Evolutionary conservation across 2,888 invertebrate species (phyloP).

Genomic region (Norana najaformis): DNA sequence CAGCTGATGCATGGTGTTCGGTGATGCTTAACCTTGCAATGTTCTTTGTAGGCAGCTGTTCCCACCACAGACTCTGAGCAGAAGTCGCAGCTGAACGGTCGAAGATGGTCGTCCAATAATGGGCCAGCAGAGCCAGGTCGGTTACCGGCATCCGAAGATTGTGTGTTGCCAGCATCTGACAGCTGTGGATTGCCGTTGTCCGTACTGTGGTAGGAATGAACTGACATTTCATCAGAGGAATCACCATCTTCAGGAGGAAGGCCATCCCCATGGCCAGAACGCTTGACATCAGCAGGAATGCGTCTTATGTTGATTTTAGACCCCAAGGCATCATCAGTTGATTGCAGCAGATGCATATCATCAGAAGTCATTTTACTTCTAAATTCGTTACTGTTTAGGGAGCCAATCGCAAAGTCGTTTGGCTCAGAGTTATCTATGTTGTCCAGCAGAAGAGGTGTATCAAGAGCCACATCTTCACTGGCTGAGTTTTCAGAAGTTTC

Average conservation of each 20-base stretch:
- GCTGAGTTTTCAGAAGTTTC: slow-evolving; percentile 2
- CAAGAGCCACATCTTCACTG: neutral
- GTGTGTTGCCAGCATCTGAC: neutral
- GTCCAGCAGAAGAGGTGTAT: neutral
- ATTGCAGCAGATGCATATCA: neutral
- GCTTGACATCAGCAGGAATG: neutral
- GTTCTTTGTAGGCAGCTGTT: slow-evolving; percentile 27
- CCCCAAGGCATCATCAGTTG: neutral
- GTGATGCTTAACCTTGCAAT: slow-evolving; percentile 35
- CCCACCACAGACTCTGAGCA: slow-evolving; percentile 28
- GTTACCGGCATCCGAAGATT: neutral
- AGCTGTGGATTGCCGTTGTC: neutral
- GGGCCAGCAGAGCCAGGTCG: neutral
- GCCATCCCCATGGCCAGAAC: neutral
- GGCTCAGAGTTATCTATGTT: neutral
- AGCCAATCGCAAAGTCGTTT: neutral
- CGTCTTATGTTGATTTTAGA: neutral
- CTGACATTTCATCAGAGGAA: neutral
- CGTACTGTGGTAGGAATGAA: slow-evolving; percentile 16
- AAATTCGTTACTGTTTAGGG: neutral
- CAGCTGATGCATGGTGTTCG: slow-evolving; percentile 37
- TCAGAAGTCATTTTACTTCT: neutral
- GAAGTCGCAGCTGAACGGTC: slow-evolving; percentile 32
- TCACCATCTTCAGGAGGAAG: neutral
- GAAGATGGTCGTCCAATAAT: neutral